Conservation (phyloP, 2,797 vertebrate genomes). For the Anas bernieri region DNA sequence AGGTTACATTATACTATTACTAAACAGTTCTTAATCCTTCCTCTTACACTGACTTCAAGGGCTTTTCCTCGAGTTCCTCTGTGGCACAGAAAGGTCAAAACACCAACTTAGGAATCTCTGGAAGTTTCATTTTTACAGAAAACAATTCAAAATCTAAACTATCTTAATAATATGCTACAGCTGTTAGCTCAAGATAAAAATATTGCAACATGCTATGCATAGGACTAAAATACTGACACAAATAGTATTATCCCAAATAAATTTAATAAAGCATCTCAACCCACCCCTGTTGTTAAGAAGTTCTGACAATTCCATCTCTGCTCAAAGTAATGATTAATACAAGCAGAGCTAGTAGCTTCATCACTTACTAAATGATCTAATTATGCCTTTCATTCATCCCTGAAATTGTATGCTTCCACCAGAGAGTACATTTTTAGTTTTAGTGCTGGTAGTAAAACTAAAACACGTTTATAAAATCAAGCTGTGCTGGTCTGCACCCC, state of each 20-base stretch:
- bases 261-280: background rate
- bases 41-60: background rate
- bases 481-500: background rate
- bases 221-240: background rate
- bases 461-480: slow-evolving; percentile 18
- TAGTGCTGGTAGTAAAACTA: slow-evolving; percentile 28
- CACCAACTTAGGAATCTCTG: background rate
- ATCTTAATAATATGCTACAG: background rate
- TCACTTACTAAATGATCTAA: slow-evolving; percentile 33
- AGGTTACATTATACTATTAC: background rate
- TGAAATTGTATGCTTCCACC: slow-evolving; percentile 15
- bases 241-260: background rate
- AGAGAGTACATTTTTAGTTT: slow-evolving; percentile 32
- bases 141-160: background rate
- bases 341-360: slow-evolving; percentile 2
- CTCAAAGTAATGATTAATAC: background rate
- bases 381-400: slow-evolving; percentile 50
- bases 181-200: background rate
- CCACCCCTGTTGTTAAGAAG: background rate
- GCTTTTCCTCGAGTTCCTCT: slow-evolving; percentile 29
- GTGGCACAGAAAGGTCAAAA: slow-evolving; percentile 44
- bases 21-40: slow-evolving; percentile 26
- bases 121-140: background rate
- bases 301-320: background rate
- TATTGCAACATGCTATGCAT: background rate